Evolutionary conservation across 2,113 vertebrate genomes (phyloP).

Genomic region (Tauraco erythrolophus): DNA sequence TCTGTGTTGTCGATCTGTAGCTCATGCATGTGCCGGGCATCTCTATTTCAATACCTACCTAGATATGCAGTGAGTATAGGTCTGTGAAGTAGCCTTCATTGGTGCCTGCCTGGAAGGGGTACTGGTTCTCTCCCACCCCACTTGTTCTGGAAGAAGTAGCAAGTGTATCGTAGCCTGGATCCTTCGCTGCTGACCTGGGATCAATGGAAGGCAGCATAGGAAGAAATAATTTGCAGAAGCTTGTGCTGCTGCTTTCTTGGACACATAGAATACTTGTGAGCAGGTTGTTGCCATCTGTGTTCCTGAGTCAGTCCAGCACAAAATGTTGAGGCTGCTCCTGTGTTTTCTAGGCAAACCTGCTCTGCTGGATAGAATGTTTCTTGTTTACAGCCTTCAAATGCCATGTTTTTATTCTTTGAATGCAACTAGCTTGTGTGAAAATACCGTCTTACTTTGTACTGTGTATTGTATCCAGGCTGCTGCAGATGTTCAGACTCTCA

Average conservation of each 20-base stretch:
- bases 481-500: background rate
- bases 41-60: background rate
- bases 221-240: background rate
- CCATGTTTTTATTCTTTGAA: background rate
- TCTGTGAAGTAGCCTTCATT: background rate
- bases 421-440: background rate
- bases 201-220: rapidly evolving
- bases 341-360: background rate
- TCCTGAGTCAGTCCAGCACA: background rate
- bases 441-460: background rate
- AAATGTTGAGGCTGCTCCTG: background rate
- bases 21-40: background rate
- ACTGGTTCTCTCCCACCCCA: background rate
- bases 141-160: background rate
- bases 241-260: background rate
- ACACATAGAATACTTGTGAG: background rate
- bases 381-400: background rate
- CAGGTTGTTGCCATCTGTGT: background rate
- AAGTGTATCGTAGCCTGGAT: background rate
- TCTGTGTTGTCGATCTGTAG: background rate
- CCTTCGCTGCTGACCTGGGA: rapidly evolving
- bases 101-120: background rate
- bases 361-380: background rate
- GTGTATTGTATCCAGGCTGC: background rate
- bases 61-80: background rate